phyloP scores from a whole-genome alignment of 2,113 vertebrate genomes.

The Irena cyanogastra region DNA sequence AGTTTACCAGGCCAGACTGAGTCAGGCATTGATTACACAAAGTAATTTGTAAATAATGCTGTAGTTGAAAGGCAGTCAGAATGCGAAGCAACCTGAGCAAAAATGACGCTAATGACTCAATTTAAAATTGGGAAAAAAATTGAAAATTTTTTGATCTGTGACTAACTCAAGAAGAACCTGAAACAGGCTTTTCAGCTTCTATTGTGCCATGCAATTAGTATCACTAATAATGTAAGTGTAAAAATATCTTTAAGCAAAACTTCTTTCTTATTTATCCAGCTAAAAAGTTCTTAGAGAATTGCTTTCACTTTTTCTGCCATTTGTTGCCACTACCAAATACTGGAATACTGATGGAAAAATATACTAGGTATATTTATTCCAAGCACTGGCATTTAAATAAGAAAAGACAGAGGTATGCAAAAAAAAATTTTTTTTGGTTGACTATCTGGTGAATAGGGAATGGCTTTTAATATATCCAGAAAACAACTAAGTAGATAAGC shows the following conservation, averaged over 20 bases:
- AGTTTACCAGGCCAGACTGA: neutral
- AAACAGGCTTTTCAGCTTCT: neutral
- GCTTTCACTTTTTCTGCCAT: neutral
- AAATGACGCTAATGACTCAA: neutral
- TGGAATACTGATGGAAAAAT: neutral
- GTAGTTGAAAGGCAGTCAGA: neutral
- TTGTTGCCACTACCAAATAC: too few species aligned
- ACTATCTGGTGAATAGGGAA: neutral
- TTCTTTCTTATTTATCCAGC: neutral
- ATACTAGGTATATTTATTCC: neutral
- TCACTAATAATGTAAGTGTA: neutral
- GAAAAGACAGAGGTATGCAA: neutral
- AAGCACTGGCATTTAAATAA: neutral
- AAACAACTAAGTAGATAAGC: neutral
- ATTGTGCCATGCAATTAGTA: neutral
- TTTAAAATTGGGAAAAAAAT: neutral
- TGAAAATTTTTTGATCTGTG: neutral
- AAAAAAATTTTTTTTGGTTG: neutral
- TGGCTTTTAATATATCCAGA: neutral
- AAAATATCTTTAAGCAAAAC: neutral
- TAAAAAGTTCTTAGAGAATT: neutral
- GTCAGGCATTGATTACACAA: neutral
- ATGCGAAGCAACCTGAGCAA: neutral
- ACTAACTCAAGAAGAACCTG: neutral
- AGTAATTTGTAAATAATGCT: neutral